Conservation (phyloP, 2,888 invertebrate species). For the Ochropleura plecta region DNA sequence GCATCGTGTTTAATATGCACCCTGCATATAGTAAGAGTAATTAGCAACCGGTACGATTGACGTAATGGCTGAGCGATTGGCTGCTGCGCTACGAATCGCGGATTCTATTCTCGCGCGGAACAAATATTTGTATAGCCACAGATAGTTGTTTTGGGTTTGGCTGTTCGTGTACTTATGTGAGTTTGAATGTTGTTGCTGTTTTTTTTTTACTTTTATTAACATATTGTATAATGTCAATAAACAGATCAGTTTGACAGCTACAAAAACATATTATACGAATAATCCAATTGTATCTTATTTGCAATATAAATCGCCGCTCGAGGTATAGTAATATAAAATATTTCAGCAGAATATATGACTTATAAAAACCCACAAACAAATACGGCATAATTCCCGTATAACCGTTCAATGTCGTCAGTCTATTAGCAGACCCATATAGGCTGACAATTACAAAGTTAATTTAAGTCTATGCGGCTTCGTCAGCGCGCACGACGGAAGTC, state of each 20-base stretch:
- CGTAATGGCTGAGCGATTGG: too few species aligned
- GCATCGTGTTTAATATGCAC: background rate
- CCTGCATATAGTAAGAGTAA: too few species aligned
- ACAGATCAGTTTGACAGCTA: background rate
- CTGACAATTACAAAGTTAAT: constrained; percentile 41
- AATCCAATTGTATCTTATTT: background rate
- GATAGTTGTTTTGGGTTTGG: too few species aligned
- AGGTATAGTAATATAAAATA: background rate
- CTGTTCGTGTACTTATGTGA: too few species aligned
- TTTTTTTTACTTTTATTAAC: too few species aligned
- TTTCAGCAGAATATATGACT: background rate
- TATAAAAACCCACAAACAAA: background rate
- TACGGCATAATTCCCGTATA: background rate
- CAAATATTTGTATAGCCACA: too few species aligned
- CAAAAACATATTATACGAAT: background rate
- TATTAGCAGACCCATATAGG: constrained; percentile 9
- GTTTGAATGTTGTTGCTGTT: too few species aligned
- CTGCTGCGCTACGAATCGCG: too few species aligned
- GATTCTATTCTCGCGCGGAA: too few species aligned
- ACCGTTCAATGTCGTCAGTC: constrained; percentile 7
- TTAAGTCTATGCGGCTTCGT: constrained; percentile 40
- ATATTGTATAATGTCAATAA: too few species aligned
- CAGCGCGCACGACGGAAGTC: constrained; percentile 61
- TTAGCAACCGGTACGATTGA: background rate
- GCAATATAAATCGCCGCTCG: background rate